These are phyloP conservation scores for Pitangus sulphuratus DNA, from an alignment of 2,797 vertebrate species.

Conservation along the genomic window DNA sequence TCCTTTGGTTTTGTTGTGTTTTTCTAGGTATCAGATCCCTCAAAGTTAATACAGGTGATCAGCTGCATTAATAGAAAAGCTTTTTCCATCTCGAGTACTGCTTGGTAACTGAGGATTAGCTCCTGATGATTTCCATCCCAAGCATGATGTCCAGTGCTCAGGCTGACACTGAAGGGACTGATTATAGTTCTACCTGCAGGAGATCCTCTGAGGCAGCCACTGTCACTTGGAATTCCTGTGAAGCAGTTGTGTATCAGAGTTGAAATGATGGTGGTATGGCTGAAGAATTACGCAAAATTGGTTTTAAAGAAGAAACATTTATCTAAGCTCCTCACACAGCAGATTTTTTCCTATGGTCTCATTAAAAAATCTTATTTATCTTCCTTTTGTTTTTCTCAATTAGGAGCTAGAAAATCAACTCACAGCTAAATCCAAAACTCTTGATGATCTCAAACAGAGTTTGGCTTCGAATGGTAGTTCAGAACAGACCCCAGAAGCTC, in stretches of 20 bases:
- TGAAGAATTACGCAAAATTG: neutral
- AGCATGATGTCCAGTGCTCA: neutral
- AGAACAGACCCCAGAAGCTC: conserved; percentile 25
- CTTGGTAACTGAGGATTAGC: neutral
- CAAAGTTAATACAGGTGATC: neutral
- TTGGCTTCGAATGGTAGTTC: neutral
- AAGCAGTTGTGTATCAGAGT: neutral
- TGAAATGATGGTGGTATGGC: neutral
- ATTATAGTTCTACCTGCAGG: neutral
- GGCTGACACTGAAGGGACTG: neutral
- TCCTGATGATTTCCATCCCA: neutral
- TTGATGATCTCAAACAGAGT: conserved; percentile 76
- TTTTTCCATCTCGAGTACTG: neutral
- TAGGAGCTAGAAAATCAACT: conserved; percentile 84
- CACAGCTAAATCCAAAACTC: conserved; percentile 65
- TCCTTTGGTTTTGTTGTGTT: neutral
- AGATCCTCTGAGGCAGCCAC: neutral
- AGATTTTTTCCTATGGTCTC: neutral
- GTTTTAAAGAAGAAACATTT: neutral
- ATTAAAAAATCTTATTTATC: neutral
- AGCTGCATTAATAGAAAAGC: neutral
- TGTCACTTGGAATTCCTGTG: neutral
- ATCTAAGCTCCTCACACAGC: neutral
- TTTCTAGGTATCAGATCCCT: neutral
- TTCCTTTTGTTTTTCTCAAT: neutral